Conservation (phyloP, 2,797 vertebrate species). For the Sparidentex hasta region DNA sequence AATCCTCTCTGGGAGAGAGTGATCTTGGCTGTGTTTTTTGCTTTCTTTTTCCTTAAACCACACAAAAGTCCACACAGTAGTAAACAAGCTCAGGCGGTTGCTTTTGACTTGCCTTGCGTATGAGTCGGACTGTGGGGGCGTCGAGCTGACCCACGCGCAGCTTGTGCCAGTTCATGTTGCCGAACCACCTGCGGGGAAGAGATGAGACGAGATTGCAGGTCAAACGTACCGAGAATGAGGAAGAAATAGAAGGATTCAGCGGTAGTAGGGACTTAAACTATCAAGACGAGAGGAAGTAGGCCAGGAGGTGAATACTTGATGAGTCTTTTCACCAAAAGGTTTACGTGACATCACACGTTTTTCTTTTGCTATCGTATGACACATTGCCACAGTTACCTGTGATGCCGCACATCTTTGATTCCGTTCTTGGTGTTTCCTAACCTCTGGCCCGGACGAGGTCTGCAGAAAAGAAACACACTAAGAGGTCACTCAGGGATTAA, state of each 20-base stretch:
- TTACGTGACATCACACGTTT: background rate
- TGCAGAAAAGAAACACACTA: conserved; percentile 51
- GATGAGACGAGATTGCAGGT: background rate
- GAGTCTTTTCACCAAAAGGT: background rate
- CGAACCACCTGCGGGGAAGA: conserved; percentile 83
- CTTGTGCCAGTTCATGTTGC: conserved; percentile 88
- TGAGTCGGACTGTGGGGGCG: conserved; percentile 84
- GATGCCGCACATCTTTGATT: conserved; percentile 87
- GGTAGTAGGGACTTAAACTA: background rate
- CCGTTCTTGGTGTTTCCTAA: conserved; percentile 89
- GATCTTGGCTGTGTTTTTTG: no score
- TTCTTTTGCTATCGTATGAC: background rate
- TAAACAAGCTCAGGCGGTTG: background rate
- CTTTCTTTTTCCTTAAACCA: background rate
- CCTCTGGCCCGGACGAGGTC: conserved; percentile 87
- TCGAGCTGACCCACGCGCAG: conserved; percentile 85
- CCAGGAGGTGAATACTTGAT: background rate
- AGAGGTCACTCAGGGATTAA: background rate
- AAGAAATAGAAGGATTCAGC: background rate
- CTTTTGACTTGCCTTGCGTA: conserved; percentile 82
- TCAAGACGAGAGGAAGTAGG: background rate
- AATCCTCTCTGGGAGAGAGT: no score
- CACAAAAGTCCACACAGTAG: background rate
- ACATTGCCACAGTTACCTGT: conserved; percentile 81
- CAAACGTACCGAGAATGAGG: background rate